These are phyloP conservation scores for Plagodis pulveraria DNA, from an alignment of 2,888 invertebrate species.

Conservation along the genomic window DNA sequence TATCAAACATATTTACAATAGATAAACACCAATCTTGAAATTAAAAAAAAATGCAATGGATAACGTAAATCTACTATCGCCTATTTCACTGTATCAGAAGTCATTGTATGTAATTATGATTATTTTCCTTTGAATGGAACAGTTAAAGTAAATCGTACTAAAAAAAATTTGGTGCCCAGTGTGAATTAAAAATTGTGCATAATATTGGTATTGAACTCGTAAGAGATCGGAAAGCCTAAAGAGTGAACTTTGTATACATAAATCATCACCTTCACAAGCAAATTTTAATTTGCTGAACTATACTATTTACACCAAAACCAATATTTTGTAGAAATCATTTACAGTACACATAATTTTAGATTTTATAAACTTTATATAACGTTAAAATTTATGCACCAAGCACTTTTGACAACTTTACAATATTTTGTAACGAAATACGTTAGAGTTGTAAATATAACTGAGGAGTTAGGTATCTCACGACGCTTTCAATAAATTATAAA, in stretches of 20 bases:
- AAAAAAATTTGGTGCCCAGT: no score
- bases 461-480: conserved; percentile 31
- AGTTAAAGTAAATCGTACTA: no score
- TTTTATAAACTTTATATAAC: conserved; percentile 21
- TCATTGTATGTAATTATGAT: no score
- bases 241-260: not conserved
- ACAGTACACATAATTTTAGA: conserved; percentile 14
- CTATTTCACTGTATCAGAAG: no score
- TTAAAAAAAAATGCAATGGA: no score
- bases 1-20: no score
- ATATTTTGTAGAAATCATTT: conserved; percentile 13
- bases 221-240: not conserved
- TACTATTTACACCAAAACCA: conserved; percentile 12
- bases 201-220: no score
- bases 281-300: conserved; percentile 20
- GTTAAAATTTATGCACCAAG: conserved; percentile 25
- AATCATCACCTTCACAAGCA: conserved; percentile 5
- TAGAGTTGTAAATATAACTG: conserved; percentile 25
- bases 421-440: conserved; percentile 25
- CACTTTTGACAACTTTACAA: conserved; percentile 29
- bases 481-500: conserved; percentile 27
- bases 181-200: no score
- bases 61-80: no score
- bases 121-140: no score
- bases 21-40: no score